Evolutionary conservation across 2,888 invertebrate genomes (phyloP).

Genomic region (Lochmaea capreae): DNA sequence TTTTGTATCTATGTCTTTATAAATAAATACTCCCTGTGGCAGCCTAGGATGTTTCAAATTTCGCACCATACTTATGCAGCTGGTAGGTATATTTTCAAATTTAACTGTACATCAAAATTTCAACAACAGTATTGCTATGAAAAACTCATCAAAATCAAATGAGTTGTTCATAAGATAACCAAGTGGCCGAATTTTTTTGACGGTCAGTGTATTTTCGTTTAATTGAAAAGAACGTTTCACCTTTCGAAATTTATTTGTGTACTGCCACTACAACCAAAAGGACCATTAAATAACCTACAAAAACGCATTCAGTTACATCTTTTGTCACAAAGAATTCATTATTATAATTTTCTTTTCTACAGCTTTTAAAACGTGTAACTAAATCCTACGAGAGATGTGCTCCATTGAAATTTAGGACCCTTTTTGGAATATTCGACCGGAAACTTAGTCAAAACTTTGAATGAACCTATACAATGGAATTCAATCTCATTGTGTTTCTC

Average conservation of each 20-base stretch:
- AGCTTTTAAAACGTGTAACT: slow-evolving; percentile 9
- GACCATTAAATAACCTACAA: slow-evolving; percentile 11
- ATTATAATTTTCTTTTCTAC: neutral
- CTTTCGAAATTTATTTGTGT: neutral
- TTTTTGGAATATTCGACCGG: slow-evolving; percentile 14
- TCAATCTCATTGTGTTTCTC: slow-evolving; percentile 2
- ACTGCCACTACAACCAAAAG: neutral
- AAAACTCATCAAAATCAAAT: too few species aligned
- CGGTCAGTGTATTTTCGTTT: neutral
- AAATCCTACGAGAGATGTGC: slow-evolving; percentile 12
- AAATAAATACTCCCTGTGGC: too few species aligned
- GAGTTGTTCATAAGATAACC: too few species aligned
- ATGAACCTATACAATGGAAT: slow-evolving; percentile 1
- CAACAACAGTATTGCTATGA: too few species aligned
- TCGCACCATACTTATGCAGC: too few species aligned
- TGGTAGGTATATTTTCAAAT: too few species aligned
- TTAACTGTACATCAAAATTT: too few species aligned
- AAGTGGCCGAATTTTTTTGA: too few species aligned
- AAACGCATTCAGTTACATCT: slow-evolving; percentile 13
- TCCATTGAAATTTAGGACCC: slow-evolving; percentile 7
- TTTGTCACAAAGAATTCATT: neutral
- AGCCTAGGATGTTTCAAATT: too few species aligned
- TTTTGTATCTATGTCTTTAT: too few species aligned
- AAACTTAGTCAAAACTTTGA: slow-evolving; percentile 13
- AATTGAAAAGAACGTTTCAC: neutral